These are phyloP conservation scores for Metridium senile DNA, from an alignment of 92 coral and sea anemone genomes.

Conservation along the genomic window DNA sequence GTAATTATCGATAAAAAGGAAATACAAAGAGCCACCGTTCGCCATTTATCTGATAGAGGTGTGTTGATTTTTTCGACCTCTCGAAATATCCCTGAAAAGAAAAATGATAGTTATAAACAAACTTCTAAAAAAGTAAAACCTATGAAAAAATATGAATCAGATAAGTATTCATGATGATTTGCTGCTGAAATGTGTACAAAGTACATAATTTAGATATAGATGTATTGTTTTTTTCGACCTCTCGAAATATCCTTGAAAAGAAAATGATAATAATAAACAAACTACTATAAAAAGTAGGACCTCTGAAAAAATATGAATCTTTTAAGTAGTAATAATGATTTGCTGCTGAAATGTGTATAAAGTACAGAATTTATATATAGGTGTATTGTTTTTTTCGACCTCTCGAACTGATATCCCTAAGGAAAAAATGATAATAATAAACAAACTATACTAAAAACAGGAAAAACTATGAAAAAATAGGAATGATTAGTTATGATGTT, in stretches of 20 bases:
- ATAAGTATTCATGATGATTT: too few relatives aligned
- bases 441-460: not conserved
- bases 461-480: not conserved
- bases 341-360: too few relatives aligned
- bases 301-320: too few relatives aligned
- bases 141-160: too few relatives aligned
- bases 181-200: too few relatives aligned
- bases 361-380: too few relatives aligned
- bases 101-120: not conserved
- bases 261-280: not conserved
- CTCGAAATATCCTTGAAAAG: constrained; percentile 56
- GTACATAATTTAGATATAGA: too few relatives aligned
- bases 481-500: too few relatives aligned
- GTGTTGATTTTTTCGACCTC: constrained; percentile 62
- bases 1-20: constrained; percentile 40
- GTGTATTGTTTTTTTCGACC: constrained; percentile 56
- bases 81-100: constrained; percentile 55
- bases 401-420: constrained; percentile 64
- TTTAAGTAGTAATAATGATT: too few relatives aligned
- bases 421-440: not conserved
- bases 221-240: constrained; percentile 57
- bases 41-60: constrained; percentile 50
- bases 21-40: constrained; percentile 39
- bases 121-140: not conserved
- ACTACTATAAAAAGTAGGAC: not conserved